These are phyloP conservation scores for Temnopleurus reevesii DNA, from an alignment of 53 echinoderm and acorn worm genomes.

Conservation along the genomic window DNA sequence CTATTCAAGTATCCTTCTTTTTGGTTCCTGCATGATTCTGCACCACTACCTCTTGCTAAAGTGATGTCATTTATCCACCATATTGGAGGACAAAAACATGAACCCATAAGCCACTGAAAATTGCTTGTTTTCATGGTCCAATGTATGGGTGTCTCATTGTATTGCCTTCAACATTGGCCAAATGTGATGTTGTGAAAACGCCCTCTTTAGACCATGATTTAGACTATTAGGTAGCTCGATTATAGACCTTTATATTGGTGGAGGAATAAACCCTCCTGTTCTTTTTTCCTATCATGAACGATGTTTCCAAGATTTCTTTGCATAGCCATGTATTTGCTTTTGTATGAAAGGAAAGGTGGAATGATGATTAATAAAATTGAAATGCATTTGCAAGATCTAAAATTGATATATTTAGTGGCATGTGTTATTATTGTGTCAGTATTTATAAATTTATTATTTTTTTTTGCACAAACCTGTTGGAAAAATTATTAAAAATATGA, in stretches of 20 bases:
- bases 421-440: not conserved
- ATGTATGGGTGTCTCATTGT: too few species aligned
- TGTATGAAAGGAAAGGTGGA: conserved; percentile 38
- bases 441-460: not conserved
- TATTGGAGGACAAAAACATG: too few species aligned
- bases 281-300: not conserved
- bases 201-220: not conserved
- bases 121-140: too few species aligned
- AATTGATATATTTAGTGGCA: not conserved
- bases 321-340: conserved; percentile 49
- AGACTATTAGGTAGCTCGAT: not conserved
- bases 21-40: too few species aligned
- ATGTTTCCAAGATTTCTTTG: conserved; percentile 26
- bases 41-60: too few species aligned
- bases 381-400: conserved; percentile 32
- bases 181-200: not conserved
- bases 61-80: too few species aligned
- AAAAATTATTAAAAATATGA: too few species aligned
- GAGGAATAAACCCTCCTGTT: not conserved
- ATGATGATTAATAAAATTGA: conserved; percentile 11
- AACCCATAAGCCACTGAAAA: too few species aligned
- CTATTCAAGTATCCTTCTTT: too few species aligned
- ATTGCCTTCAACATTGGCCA: not conserved
- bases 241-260: not conserved
- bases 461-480: too few species aligned